These are phyloP conservation scores for Sphaerodactylus townsendi DNA, from an alignment of 2,113 vertebrate species.

Conservation along the genomic window DNA sequence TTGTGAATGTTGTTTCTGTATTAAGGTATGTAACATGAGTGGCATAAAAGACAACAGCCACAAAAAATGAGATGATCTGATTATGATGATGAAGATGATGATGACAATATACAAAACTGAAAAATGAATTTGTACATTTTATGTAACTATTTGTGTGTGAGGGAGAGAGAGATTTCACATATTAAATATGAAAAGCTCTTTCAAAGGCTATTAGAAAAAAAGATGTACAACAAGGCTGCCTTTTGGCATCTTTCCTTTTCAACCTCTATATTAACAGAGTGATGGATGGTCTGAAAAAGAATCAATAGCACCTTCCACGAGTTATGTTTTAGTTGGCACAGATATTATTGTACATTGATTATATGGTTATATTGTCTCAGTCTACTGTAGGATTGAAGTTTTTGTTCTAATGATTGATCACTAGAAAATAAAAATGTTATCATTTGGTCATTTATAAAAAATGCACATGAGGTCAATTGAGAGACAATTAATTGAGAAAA, in stretches of 20 bases:
- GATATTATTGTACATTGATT: background rate
- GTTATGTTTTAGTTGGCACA: background rate
- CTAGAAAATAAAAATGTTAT: background rate
- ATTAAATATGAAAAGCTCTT: background rate
- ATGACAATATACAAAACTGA: too few species aligned
- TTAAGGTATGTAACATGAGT: too few species aligned
- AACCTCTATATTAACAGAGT: background rate
- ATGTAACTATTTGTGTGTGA: background rate
- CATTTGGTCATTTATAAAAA: background rate
- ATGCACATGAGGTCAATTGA: too few species aligned
- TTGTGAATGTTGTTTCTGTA: too few species aligned
- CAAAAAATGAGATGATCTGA: too few species aligned
- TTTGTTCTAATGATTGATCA: background rate
- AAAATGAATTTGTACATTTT: background rate
- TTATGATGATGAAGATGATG: too few species aligned
- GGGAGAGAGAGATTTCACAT: background rate
- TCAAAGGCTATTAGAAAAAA: background rate
- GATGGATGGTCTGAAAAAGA: conserved; percentile 1
- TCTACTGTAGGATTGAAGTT: background rate
- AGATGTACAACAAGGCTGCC: background rate
- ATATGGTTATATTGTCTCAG: conserved; percentile 5
- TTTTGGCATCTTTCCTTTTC: background rate
- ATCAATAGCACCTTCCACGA: conserved; percentile 1
- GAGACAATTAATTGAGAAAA: background rate
- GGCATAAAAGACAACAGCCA: too few species aligned